phyloP scores from a whole-genome alignment of 2,888 invertebrate genomes.

The Syrista parreyssii region DNA sequence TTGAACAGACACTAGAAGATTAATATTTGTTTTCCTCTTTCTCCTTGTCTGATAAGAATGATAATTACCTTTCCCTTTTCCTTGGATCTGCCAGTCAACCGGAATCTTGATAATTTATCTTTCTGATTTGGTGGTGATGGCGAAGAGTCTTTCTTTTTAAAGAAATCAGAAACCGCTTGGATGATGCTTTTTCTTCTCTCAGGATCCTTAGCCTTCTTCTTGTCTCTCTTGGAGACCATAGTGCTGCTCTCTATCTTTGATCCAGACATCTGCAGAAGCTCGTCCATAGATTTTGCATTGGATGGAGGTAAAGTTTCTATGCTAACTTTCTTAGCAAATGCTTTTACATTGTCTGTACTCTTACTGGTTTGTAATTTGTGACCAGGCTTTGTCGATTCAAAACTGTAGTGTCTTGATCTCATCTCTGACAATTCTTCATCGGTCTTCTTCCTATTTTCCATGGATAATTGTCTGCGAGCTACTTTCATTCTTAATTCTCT shows the following conservation, averaged over 20 bases:
- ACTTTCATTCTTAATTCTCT: conserved; percentile 69
- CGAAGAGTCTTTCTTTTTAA: conserved; percentile 76
- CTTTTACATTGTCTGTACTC: conserved; percentile 61
- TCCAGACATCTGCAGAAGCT: conserved; percentile 41
- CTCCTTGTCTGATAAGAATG: neutral
- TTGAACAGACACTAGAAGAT: neutral
- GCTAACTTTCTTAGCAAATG: conserved; percentile 44
- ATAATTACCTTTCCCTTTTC: conserved; percentile 73
- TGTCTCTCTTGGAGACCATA: conserved; percentile 59
- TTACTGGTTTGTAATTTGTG: conserved; percentile 59
- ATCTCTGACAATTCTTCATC: conserved; percentile 34
- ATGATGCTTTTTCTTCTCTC: conserved; percentile 85
- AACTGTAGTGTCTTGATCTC: conserved; percentile 46
- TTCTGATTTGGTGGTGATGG: conserved; percentile 60
- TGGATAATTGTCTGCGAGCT: conserved; percentile 53
- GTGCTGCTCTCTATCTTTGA: conserved; percentile 1
- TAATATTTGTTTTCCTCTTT: neutral
- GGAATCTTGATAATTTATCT: conserved; percentile 71
- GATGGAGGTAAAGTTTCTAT: conserved; percentile 38
- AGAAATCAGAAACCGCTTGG: conserved; percentile 85
- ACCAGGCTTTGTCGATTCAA: conserved; percentile 31
- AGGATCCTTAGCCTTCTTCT: conserved; percentile 72
- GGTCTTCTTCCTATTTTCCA: conserved; percentile 49
- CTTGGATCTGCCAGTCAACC: conserved; percentile 73
- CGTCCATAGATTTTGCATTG: conserved; percentile 60